Evolutionary conservation across 2,888 invertebrate genomes (phyloP).

Genomic region (Sinhomidia bicolor): DNA sequence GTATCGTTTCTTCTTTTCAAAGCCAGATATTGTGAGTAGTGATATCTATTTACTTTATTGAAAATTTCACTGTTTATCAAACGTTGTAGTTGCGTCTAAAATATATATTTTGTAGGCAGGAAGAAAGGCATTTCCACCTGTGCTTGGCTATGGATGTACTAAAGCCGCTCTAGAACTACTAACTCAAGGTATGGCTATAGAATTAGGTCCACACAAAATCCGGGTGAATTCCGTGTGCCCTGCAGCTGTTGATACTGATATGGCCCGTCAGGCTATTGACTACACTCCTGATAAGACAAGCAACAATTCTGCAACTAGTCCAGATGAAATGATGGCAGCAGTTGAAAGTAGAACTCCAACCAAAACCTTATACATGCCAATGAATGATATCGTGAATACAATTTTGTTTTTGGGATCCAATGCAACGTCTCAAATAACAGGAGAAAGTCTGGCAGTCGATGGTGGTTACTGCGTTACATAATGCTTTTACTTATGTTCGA

Average conservation of each 20-base stretch:
- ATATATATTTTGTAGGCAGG: conserved; percentile 51
- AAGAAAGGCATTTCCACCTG: conserved; percentile 23
- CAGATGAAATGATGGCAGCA: not conserved
- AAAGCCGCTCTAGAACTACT: conserved; percentile 84
- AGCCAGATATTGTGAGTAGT: no score
- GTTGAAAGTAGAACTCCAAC: conserved; percentile 41
- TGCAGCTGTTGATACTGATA: conserved; percentile 80
- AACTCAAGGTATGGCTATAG: conserved; percentile 83
- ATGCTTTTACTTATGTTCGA: no score
- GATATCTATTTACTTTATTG: no score
- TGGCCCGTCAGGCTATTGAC: not conserved
- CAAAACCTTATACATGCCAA: conserved; percentile 45
- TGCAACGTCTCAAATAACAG: conserved; percentile 58
- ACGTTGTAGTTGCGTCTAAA: no score
- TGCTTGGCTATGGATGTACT: conserved; percentile 82
- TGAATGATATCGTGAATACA: conserved; percentile 63
- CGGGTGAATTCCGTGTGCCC: conserved; percentile 84
- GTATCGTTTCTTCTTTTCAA: no score
- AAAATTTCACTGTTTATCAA: no score
- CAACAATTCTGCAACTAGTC: not conserved
- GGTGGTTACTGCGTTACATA: conserved; percentile 40
- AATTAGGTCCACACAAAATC: conserved; percentile 82
- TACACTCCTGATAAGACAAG: not conserved
- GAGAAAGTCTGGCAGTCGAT: conserved; percentile 58
- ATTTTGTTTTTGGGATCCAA: conserved; percentile 59